Conservation (phyloP, 2,113 vertebrate species). For the Odontesthes bonariensis region DNA sequence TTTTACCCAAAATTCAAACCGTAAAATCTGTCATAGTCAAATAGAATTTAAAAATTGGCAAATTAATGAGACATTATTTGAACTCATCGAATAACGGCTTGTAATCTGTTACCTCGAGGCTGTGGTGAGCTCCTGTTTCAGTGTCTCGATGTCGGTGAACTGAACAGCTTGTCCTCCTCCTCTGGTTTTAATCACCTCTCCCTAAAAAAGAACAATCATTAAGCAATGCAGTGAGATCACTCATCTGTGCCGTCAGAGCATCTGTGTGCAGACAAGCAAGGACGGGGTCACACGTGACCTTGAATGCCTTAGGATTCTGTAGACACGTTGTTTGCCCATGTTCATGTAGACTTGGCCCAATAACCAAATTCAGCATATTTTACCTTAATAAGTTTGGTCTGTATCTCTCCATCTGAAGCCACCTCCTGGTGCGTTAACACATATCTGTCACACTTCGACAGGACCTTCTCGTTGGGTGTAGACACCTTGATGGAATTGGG, state of each 20-base stretch:
- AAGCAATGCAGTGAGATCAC: too few relatives aligned
- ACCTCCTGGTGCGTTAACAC: constrained; percentile 97
- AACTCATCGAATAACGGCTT: too few relatives aligned
- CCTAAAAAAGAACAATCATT: too few relatives aligned
- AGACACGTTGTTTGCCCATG: too few relatives aligned
- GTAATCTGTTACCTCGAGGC: constrained; percentile 72
- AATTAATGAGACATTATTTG: too few relatives aligned
- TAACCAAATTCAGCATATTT: not conserved
- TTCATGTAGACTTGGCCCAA: not conserved
- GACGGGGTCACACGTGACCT: too few relatives aligned
- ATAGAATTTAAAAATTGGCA: not conserved
- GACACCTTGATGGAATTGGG: constrained; percentile 91
- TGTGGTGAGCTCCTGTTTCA: constrained; percentile 88
- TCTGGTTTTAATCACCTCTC: constrained; percentile 93
- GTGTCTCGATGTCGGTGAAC: constrained; percentile 95
- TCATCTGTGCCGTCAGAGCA: too few relatives aligned
- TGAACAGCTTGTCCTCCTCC: constrained; percentile 95
- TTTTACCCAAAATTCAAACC: too few relatives aligned
- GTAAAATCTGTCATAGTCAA: too few relatives aligned
- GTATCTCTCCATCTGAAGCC: constrained; percentile 95
- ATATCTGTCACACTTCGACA: constrained; percentile 96
- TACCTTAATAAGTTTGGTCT: constrained; percentile 96
- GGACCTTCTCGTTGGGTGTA: constrained; percentile 88
- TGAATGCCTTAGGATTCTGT: too few relatives aligned
- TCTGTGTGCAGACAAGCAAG: too few relatives aligned